A percentile compares a stretch with the other conserved stretches of the same genome.
phyloP scores from a whole-genome alignment of 2,888 invertebrate species.

The Ophion costatus region DNA sequence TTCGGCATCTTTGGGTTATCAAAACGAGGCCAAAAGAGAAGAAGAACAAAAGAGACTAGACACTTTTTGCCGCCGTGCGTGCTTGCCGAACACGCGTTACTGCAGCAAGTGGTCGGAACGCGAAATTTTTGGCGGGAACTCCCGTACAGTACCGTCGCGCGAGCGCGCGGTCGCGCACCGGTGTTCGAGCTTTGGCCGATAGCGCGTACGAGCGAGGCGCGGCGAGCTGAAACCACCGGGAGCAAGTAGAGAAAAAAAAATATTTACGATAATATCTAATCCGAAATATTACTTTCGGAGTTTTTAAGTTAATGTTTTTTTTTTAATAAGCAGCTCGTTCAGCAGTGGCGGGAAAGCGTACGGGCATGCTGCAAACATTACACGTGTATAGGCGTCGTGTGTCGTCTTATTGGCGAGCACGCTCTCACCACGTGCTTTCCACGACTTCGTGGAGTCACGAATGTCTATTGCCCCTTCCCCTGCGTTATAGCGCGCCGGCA shows the following conservation, averaged over 20 bases:
- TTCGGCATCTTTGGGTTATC: slow-evolving; percentile 68
- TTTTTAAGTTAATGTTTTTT: background rate
- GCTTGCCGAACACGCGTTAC: slow-evolving; percentile 32
- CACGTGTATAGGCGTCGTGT: no score
- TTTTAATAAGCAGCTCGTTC: background rate
- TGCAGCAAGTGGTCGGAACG: slow-evolving; percentile 43
- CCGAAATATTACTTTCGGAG: background rate
- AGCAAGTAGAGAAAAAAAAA: background rate
- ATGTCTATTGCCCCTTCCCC: no score
- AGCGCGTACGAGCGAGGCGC: background rate
- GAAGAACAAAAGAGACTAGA: background rate
- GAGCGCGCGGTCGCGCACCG: slow-evolving; percentile 23
- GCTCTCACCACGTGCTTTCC: background rate
- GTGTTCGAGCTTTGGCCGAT: slow-evolving; percentile 32
- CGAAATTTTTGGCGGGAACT: slow-evolving; percentile 48
- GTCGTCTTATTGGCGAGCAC: background rate
- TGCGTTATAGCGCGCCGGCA: no score
- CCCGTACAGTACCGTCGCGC: slow-evolving; percentile 18
- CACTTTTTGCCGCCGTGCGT: slow-evolving; percentile 1
- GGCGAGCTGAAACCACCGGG: background rate
- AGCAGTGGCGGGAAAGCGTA: no score
- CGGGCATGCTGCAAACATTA: no score
- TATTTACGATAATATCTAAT: background rate
- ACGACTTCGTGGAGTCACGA: no score
- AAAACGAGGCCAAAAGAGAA: background rate